Evolutionary conservation across 2,888 invertebrate genomes (phyloP).

Genomic region (Thereva unica): DNA sequence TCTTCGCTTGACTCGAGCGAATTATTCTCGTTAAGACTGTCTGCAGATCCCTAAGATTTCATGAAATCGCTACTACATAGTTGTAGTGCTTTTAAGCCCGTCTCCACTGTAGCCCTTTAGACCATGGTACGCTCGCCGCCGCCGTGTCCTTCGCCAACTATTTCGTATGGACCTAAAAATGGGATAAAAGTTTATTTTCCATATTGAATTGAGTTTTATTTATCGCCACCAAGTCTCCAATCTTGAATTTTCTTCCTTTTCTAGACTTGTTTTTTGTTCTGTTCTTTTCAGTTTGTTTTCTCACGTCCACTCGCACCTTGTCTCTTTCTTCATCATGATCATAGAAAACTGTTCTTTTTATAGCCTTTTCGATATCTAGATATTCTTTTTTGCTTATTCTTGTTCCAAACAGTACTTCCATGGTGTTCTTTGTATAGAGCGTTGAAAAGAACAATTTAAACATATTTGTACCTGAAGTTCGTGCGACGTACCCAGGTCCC

Average conservation of each 20-base stretch:
- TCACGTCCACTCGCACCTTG: not conserved
- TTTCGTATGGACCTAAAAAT: slow-evolving; percentile 4
- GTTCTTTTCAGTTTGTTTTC: not conserved
- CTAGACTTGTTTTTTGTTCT: not conserved
- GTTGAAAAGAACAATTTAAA: slow-evolving; percentile 6
- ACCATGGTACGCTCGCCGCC: not conserved
- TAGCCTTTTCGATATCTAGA: not conserved
- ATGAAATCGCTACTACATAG: slow-evolving; percentile 1
- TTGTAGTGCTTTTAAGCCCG: not conserved
- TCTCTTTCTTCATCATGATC: slow-evolving; percentile 14
- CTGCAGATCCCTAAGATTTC: slow-evolving; percentile 1
- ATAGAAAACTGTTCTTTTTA: not conserved
- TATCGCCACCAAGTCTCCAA: slow-evolving; percentile 6
- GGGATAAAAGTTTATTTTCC: slow-evolving; percentile 2
- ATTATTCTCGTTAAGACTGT: no score
- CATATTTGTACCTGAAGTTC: slow-evolving; percentile 5
- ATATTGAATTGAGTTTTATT: slow-evolving; percentile 18
- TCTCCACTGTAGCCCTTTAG: not conserved
- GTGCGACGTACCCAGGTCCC: no score
- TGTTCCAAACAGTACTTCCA: slow-evolving; percentile 4
- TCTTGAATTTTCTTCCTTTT: slow-evolving; percentile 7
- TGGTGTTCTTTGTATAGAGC: slow-evolving; percentile 4
- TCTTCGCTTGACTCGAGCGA: no score
- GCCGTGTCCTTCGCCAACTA: not conserved
- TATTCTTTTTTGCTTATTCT: slow-evolving; percentile 15